These are phyloP conservation scores for Diacarnus erythraeanus DNA, from an alignment of 37 sponge, comb jelly and placozoan genomes.

Conservation along the genomic window DNA sequence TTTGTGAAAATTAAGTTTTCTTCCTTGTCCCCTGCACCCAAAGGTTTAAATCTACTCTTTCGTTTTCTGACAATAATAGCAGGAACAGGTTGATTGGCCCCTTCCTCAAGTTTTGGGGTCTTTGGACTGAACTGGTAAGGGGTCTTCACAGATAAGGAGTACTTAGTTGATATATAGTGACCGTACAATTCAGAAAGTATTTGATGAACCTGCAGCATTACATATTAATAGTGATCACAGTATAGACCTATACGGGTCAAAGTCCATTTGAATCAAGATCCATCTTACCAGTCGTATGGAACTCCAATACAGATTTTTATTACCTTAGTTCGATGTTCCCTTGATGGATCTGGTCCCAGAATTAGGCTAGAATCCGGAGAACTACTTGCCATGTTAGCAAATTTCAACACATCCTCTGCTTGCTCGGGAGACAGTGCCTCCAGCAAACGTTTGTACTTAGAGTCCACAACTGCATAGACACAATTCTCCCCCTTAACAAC, in stretches of 20 bases:
- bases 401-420: background rate
- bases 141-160: no score
- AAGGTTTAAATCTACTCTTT: no score
- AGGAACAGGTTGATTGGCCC: background rate
- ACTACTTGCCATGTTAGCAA: background rate
- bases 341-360: conserved; percentile 4
- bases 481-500: conserved; percentile 9
- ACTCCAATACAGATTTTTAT: background rate
- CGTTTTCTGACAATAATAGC: background rate
- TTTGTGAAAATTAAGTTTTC: background rate
- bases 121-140: background rate
- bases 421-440: conserved; percentile 12
- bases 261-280: no score
- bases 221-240: background rate
- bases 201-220: conserved; percentile 9
- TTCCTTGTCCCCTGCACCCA: background rate
- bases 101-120: background rate
- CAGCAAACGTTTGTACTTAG: conserved; percentile 2
- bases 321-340: conserved; percentile 41
- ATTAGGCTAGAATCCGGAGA: background rate
- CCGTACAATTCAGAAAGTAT: conserved; percentile 11
- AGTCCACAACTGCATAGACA: conserved; percentile 13
- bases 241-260: no score
- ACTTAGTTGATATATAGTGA: background rate
- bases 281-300: no score